These are phyloP conservation scores for Chymomyza caudatula DNA, from an alignment of 2,888 invertebrate species.

Conservation along the genomic window DNA sequence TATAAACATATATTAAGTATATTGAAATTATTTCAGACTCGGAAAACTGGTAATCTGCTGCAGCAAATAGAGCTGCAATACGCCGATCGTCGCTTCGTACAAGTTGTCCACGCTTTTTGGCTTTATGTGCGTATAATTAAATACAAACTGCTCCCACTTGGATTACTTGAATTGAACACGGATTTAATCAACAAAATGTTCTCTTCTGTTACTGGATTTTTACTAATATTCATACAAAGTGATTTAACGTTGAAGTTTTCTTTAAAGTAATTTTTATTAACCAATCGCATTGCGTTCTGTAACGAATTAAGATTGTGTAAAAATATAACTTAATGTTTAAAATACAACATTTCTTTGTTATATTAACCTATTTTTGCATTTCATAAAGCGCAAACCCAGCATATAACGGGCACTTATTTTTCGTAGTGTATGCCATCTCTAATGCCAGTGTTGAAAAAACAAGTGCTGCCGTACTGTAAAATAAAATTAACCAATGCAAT, in stretches of 20 bases:
- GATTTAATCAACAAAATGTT: conserved; percentile 63
- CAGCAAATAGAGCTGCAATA: conserved; percentile 55
- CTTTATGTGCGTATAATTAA: conserved; percentile 55
- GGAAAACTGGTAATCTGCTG: conserved; percentile 64
- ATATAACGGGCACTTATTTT: neutral
- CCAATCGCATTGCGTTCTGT: too few species aligned
- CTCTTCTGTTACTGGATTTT: conserved; percentile 69
- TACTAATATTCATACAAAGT: conserved; percentile 75
- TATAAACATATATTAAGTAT: neutral
- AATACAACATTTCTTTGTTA: too few species aligned
- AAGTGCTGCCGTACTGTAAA: neutral
- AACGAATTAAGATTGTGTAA: too few species aligned
- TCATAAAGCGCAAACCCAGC: too few species aligned
- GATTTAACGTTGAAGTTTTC: conserved; percentile 73
- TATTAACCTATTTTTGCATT: too few species aligned
- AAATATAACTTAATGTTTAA: too few species aligned
- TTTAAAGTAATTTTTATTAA: conserved; percentile 61
- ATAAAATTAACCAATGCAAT: neutral
- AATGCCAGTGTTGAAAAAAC: neutral
- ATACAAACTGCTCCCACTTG: conserved; percentile 70
- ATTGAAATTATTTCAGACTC: conserved; percentile 37
- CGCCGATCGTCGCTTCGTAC: conserved; percentile 69
- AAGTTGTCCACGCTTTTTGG: conserved; percentile 72
- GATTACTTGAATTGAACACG: conserved; percentile 67
- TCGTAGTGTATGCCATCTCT: neutral